Evolutionary conservation across 2,888 invertebrate genomes (phyloP).

Genomic region (Polymixis flavicincta): DNA sequence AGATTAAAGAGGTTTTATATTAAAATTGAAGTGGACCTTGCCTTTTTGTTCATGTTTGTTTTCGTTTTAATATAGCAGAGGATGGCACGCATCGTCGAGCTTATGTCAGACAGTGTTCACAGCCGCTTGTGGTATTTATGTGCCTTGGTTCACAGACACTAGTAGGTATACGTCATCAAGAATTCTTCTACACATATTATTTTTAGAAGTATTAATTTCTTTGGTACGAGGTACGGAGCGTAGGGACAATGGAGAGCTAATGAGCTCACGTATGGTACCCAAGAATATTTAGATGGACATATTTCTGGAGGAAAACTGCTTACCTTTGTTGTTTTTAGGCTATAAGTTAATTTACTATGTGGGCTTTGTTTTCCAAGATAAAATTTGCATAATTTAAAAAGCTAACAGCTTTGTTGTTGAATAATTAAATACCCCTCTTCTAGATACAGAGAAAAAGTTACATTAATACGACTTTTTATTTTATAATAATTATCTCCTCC

Average conservation of each 20-base stretch:
- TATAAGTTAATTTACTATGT: no score
- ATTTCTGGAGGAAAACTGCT: not conserved
- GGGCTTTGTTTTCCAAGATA: not conserved
- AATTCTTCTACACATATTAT: slow-evolving; percentile 21
- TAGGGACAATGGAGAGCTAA: slow-evolving; percentile 18
- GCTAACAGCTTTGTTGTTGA: not conserved
- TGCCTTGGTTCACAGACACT: not conserved
- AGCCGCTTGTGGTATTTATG: no score
- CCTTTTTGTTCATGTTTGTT: slow-evolving; percentile 51
- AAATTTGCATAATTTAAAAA: not conserved
- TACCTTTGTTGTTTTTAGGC: not conserved
- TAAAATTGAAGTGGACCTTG: slow-evolving; percentile 42
- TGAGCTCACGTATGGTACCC: slow-evolving; percentile 8
- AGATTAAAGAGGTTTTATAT: slow-evolving; percentile 46
- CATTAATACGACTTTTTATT: not conserved
- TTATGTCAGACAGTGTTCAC: slow-evolving; percentile 17
- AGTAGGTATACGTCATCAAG: slow-evolving; percentile 15
- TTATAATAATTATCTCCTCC: not conserved
- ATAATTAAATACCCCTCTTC: not conserved
- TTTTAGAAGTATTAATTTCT: slow-evolving; percentile 34
- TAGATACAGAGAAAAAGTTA: not conserved
- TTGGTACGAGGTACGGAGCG: not conserved
- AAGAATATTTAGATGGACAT: not conserved
- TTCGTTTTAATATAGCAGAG: slow-evolving; percentile 58
- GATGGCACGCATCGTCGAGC: slow-evolving; percentile 18